A percentile compares a stretch with the other conserved stretches of the same genome.
These are phyloP conservation scores for Phaethornis superciliosus DNA, from an alignment of 2,113 vertebrate genomes.

Conservation along the genomic window DNA sequence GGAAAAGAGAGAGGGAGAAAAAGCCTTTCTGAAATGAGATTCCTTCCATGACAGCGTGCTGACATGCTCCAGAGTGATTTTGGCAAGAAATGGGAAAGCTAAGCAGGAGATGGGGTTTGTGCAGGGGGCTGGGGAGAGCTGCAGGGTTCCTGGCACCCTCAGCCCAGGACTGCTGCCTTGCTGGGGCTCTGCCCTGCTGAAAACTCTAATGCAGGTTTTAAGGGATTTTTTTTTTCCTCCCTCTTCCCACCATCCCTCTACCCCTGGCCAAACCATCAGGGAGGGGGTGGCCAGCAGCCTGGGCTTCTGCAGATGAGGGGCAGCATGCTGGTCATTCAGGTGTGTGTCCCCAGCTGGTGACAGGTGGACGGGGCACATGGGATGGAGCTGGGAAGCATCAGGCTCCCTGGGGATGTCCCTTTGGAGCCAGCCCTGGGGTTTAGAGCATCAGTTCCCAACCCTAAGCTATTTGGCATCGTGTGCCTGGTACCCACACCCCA, in stretches of 20 bases:
- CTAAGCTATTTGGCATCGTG: rapidly evolving
- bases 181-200: background rate
- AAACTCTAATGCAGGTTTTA: background rate
- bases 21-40: conserved; percentile 39
- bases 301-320: background rate
- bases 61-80: conserved; percentile 14
- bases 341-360: rapidly evolving
- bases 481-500: rapidly evolving
- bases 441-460: rapidly evolving
- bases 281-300: background rate
- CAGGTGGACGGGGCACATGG: rapidly evolving
- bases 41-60: conserved; percentile 49
- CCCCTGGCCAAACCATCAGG: background rate
- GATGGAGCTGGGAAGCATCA: background rate
- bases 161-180: background rate
- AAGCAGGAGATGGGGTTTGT: conserved; percentile 9
- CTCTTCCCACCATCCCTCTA: rapidly evolving
- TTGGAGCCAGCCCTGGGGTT: background rate
- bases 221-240: rapidly evolving
- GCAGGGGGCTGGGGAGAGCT: background rate
- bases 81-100: conserved; percentile 19
- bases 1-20: background rate
- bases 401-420: rapidly evolving
- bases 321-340: rapidly evolving
- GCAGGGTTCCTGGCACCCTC: background rate